Base-by-base conservation (phyloP, 2,888 invertebrate genomes). In the Trachelus troglodyta region DNA sequence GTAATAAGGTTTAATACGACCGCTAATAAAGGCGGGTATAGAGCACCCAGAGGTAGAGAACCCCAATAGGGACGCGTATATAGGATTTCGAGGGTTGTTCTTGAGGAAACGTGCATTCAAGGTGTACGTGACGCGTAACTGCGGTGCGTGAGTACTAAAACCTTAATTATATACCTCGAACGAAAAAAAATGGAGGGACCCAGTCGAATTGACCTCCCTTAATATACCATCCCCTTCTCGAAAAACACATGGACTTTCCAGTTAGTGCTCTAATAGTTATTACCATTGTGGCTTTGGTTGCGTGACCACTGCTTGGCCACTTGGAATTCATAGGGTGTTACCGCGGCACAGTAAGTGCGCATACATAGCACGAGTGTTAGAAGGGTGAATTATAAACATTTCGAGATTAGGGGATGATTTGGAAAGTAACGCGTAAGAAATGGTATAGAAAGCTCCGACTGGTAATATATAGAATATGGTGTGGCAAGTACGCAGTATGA, bases 261-360 rank as follows among this genome's bases (percentile, higher is more conserved):
- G 40, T 56, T 56, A 56, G 23, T 56, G 40, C 40, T 56, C 9
- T 56, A 23, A 74, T 35, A 31, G 69, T 31, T 23, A 71, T n/a
- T 73, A 74, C 74, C 23, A 30, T 23, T 40, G 69, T n/a, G 34
- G 68, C n/a, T 75, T 76, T 69, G n/a, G 15, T 34, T 31, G 37
- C 31, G 34, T 76, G 71, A 74, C n/a, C 34, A 80, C 77, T 75
- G 75, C 79, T 15, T 78, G 75, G 81, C 80, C 82, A 81, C 83
- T 86, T 83, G 81, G 79, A 81, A 86, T 86, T 85, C 85, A 81
- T 81, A 76, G 76, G 80, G 82, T 81, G 82, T 85, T 80, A 15
- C 23, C 9, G 23, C 1, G 40, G 23, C 23, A 56, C 23, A 23
- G 2, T 23, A 23, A 23, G 23, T 56, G 40, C 82, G 82, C 79